These are phyloP conservation scores for Neogale vison DNA, from an alignment of 2,113 vertebrate genomes.

Conservation along the genomic window DNA sequence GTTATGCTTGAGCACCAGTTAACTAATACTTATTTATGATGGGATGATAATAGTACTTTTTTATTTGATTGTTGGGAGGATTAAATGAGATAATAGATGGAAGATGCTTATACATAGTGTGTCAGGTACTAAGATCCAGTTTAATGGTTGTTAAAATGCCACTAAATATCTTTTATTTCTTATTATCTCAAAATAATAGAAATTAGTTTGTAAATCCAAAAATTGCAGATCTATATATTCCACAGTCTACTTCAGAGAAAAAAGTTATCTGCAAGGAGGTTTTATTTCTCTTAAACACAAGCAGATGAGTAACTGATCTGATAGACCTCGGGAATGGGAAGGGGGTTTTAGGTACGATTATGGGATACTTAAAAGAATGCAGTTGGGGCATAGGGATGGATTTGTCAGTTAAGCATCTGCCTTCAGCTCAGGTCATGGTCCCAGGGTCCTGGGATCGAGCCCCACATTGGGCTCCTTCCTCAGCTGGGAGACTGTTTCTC, in stretches of 20 bases:
- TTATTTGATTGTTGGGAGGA: neutral
- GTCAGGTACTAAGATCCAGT: neutral
- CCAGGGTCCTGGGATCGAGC: too few relatives aligned
- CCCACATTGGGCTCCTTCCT: too few relatives aligned
- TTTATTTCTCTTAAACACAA: neutral
- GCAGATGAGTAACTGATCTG: neutral
- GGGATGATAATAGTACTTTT: neutral
- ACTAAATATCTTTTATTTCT: neutral
- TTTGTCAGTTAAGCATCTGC: too few relatives aligned
- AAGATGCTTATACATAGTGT: neutral
- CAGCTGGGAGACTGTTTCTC: too few relatives aligned
- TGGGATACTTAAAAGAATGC: neutral
- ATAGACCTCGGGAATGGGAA: neutral
- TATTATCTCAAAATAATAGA: neutral
- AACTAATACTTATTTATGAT: neutral
- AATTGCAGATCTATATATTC: neutral
- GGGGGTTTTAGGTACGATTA: neutral
- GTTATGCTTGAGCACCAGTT: neutral
- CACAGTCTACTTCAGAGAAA: neutral
- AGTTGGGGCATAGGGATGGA: too few relatives aligned
- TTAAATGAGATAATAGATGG: neutral
- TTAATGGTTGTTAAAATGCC: neutral
- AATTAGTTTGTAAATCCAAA: neutral
- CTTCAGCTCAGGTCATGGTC: too few relatives aligned
- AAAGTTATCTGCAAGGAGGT: neutral